Conservation (phyloP, 2,888 invertebrate genomes). For the Lottia gigantea region DNA sequence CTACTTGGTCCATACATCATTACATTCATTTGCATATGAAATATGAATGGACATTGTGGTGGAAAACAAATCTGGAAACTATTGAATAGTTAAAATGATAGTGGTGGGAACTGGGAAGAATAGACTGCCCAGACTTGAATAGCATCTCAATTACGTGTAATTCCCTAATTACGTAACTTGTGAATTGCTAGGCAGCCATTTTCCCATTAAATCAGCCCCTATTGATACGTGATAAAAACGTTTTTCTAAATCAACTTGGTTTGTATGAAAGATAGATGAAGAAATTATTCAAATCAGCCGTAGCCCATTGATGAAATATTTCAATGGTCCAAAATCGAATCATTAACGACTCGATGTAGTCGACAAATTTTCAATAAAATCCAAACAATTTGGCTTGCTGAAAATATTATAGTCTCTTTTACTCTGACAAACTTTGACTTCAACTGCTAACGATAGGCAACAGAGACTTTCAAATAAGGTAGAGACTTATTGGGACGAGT, state of each 20-base stretch:
- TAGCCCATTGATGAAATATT: not conserved
- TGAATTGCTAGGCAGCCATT: not conserved
- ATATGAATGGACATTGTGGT: no score
- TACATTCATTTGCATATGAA: no score
- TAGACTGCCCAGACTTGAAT: not conserved
- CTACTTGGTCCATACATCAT: no score
- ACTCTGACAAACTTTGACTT: no score
- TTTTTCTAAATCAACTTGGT: not conserved
- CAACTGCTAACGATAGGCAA: no score
- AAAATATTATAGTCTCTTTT: not conserved
- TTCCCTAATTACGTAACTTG: slow-evolving; percentile 1
- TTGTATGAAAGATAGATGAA: not conserved
- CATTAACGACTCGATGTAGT: not conserved
- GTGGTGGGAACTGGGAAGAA: not conserved
- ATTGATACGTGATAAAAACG: not conserved
- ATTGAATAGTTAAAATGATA: no score
- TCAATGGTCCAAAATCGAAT: not conserved
- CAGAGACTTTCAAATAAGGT: no score
- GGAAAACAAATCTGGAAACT: no score
- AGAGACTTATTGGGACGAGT: no score
- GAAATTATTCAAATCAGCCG: not conserved
- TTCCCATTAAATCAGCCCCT: not conserved
- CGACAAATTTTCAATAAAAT: slow-evolving; percentile 9
- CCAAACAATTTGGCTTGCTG: not conserved
- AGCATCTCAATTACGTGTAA: not conserved